These are phyloP conservation scores for Eilema depressum DNA, from an alignment of 2,888 invertebrate genomes.

Conservation along the genomic window DNA sequence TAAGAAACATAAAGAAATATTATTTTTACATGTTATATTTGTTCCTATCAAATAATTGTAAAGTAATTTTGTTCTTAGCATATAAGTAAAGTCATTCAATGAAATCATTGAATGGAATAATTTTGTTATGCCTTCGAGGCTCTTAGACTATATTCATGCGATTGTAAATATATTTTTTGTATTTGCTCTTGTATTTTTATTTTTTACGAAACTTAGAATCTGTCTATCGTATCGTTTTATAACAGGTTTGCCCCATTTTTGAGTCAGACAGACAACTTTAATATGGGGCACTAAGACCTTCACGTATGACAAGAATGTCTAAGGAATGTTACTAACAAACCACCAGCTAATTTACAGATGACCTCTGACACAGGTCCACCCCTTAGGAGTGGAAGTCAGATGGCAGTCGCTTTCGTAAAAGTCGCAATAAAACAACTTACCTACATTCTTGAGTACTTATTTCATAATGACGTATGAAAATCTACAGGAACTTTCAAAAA, in stretches of 20 bases:
- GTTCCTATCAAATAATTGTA: background rate
- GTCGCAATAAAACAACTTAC: too few relatives aligned
- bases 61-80: background rate
- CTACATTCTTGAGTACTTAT: too few relatives aligned
- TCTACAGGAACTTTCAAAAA: too few relatives aligned
- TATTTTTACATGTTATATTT: background rate
- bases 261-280: too few relatives aligned
- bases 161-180: background rate
- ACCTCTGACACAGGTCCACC: too few relatives aligned
- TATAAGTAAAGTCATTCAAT: background rate
- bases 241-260: background rate
- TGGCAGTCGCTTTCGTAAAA: too few relatives aligned
- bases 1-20: background rate
- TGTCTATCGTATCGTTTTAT: background rate
- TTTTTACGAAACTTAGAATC: background rate
- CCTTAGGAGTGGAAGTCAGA: too few relatives aligned
- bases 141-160: background rate
- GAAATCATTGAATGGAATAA: background rate
- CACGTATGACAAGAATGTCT: too few relatives aligned
- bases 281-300: too few relatives aligned
- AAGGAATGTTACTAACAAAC: too few relatives aligned
- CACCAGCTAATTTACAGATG: too few relatives aligned
- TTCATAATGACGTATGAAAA: too few relatives aligned
- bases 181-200: background rate
- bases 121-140: background rate